These are phyloP conservation scores for Lycia hirtaria DNA, from an alignment of 2,888 invertebrate genomes.

Conservation along the genomic window DNA sequence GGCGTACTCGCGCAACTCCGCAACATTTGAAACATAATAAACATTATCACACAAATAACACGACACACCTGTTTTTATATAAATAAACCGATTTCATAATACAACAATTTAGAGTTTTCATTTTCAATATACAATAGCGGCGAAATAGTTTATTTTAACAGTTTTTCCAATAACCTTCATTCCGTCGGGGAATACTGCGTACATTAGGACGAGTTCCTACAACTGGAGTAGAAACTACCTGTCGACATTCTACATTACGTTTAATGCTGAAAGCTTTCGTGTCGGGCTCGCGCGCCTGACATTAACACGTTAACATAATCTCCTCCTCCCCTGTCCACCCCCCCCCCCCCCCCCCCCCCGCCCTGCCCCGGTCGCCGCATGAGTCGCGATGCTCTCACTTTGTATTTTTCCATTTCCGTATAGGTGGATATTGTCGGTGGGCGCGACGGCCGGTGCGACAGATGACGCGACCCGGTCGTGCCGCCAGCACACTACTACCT, in stretches of 20 bases:
- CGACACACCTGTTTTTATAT: no score
- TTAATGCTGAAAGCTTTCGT: slow-evolving; percentile 8
- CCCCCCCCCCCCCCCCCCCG: not conserved
- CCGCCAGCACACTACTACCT: not conserved
- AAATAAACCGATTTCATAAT: no score
- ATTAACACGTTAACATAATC: not conserved
- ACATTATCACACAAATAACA: no score
- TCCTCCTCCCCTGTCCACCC: not conserved
- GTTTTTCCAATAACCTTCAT: no score
- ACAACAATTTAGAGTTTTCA: no score
- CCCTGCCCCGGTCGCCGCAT: not conserved
- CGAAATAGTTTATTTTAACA: no score
- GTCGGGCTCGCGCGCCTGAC: not conserved
- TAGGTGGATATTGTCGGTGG: not conserved
- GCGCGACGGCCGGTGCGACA: not conserved
- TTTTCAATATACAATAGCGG: no score
- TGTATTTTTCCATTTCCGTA: not conserved
- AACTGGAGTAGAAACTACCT: not conserved
- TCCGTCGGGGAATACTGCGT: no score
- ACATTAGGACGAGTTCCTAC: not conserved
- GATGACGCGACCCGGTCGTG: not conserved
- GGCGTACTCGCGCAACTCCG: no score
- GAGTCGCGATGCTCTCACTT: not conserved
- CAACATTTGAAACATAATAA: no score
- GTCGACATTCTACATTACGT: not conserved